Base-by-base conservation (phyloP, 2,113 vertebrate genomes). In the Hemicordylus capensis region DNA sequence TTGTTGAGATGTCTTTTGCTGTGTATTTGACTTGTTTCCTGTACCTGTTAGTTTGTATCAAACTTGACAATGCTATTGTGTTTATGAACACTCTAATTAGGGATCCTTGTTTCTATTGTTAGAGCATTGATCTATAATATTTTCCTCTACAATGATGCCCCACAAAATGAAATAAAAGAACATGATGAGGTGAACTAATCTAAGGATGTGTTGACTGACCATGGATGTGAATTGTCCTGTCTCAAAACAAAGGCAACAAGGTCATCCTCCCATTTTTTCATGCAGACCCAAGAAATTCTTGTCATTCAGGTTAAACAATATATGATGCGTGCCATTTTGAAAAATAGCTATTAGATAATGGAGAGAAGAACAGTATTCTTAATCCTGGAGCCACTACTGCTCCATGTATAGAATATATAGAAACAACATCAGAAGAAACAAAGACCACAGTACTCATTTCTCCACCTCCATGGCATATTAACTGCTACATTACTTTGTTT, bases 1-100 rank as follows among this genome's bases (percentile, higher is more conserved):
- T 88, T 79, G 77, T 85, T 90, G 89, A 88, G 85, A 89, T 85
- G 82, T 64, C 90, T 92, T 72, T 81, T 83, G 63, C 70, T 37
- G 44, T 75, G 83, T 46, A 72, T 89, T 82, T 61, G 0, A 81
- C 87, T 88, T 90, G 34, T 51, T 64, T 89, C 76, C 70, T 89
- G 84, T 84, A 69, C 81, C 51, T 17, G 22, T 56, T 76, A 88
- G 80, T 82, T 1, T 42, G 54, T 48, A 46, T 4, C 75, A 88
- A 85, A 84, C n/a, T 5, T 48, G 70, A 37, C 42, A 63, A 61
- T 20, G 70, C 44, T 26, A 74, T 0, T 11, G 80, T 86, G 64
- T 67, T 80, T 77, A 87, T 66, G 54, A 0, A 34, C 2, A 8
- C n/a, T 28, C 20, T 14, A 80, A 82, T 74, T 88, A 86, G 11